Conservation (phyloP, 1,140 invertebrate genomes). For the Drosophila tropicalis region DNA sequence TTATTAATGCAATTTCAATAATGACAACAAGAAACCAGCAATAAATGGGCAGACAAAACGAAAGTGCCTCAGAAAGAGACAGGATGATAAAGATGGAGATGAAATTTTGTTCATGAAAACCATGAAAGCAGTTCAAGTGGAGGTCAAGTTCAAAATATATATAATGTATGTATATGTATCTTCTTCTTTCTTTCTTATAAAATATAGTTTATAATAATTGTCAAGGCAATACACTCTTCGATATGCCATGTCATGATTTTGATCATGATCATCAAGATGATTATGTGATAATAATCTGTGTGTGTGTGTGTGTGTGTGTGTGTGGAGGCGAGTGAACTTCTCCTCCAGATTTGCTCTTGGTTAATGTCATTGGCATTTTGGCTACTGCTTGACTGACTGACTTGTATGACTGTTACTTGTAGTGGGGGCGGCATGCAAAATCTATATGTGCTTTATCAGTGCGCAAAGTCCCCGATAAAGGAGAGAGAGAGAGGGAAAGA, state of each 20-base stretch:
- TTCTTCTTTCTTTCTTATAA: not conserved
- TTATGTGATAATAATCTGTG: not conserved
- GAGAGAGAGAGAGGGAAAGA: constrained; percentile 5
- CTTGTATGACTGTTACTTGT: too few species aligned
- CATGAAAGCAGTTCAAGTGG: constrained; percentile 42
- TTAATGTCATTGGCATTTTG: constrained; percentile 72
- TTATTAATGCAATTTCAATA: constrained; percentile 81
- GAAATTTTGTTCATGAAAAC: too few species aligned
- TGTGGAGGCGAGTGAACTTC: constrained; percentile 64
- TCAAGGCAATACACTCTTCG: constrained; percentile 32
- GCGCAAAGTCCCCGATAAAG: constrained; percentile 56
- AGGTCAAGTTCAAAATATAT: constrained; percentile 40
- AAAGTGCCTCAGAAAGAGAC: constrained; percentile 46
- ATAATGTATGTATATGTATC: not conserved
- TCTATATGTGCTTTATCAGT: constrained; percentile 33
- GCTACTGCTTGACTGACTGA: constrained; percentile 8
- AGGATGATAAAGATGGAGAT: not conserved
- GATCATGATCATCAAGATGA: constrained; percentile 16
- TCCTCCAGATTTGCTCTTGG: constrained; percentile 22
- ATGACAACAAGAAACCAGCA: constrained; percentile 45
- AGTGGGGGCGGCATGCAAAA: not conserved
- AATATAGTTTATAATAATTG: not conserved
- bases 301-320: too few species aligned
- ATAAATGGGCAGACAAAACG: constrained; percentile 64
- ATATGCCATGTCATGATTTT: constrained; percentile 58